Evolutionary conservation across 2,888 invertebrate genomes (phyloP).

Genomic region (Drosophila kanekoi): DNA sequence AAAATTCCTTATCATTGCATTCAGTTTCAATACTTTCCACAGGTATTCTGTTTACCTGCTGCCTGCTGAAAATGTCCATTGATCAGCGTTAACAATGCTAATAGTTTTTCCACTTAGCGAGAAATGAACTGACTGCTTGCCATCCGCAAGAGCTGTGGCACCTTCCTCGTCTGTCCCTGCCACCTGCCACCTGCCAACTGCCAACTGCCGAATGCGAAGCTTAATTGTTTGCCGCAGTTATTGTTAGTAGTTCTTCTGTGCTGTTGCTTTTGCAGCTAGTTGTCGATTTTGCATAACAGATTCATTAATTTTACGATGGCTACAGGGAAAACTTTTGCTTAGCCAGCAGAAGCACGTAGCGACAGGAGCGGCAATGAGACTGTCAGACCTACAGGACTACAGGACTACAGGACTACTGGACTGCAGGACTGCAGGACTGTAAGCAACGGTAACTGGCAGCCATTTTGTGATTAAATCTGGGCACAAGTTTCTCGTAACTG

Average conservation of each 20-base stretch:
- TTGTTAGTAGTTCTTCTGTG: constrained; percentile 15
- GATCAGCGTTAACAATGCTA: constrained; percentile 48
- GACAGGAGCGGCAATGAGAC: constrained; percentile 11
- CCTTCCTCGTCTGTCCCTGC: not conserved
- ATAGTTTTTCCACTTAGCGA: constrained; percentile 35
- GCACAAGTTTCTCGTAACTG: constrained; percentile 53
- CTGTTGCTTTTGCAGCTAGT: constrained; percentile 46
- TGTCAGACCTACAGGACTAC: constrained; percentile 2
- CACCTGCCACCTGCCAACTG: constrained; percentile 31
- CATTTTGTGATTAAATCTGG: constrained; percentile 68
- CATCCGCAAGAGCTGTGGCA: constrained; percentile 10
- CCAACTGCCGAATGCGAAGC: constrained; percentile 30
- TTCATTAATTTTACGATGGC: constrained; percentile 72
- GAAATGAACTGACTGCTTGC: constrained; percentile 34
- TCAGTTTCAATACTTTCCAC: not conserved
- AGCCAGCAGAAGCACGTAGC: constrained; percentile 47
- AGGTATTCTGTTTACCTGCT: constrained; percentile 16
- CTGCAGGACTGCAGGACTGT: too few species aligned
- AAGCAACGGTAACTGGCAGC: constrained; percentile 41
- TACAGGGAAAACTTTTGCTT: constrained; percentile 53
- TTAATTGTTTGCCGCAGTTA: constrained; percentile 58
- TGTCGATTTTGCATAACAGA: constrained; percentile 78
- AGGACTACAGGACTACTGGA: too few species aligned
- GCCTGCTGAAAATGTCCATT: constrained; percentile 34
- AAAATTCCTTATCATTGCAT: constrained; percentile 1